Evolutionary conservation across 1,140 invertebrate genomes (phyloP).

Genomic region (Bombus vancouverensis): DNA sequence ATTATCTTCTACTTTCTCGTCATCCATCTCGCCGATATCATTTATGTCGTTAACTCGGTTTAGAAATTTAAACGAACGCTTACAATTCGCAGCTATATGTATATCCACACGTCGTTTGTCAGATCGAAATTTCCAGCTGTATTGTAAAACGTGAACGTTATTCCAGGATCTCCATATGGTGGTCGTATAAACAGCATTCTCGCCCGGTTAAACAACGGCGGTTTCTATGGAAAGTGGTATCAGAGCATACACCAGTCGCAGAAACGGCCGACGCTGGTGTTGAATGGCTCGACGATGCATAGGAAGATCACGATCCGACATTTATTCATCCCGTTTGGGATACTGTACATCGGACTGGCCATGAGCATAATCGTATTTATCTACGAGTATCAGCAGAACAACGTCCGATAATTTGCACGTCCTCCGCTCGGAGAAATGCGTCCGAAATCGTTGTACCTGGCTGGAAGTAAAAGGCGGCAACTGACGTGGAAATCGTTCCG

Average conservation of each 20-base stretch:
- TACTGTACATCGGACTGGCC: slow-evolving; percentile 12
- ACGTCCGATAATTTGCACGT: not conserved
- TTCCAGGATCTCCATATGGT: slow-evolving; percentile 52
- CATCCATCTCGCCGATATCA: too few relatives aligned
- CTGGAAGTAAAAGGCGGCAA: not conserved
- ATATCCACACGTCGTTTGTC: not conserved
- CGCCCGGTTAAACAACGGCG: slow-evolving; percentile 48
- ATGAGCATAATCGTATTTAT: slow-evolving; percentile 22
- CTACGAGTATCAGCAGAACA: slow-evolving; percentile 1
- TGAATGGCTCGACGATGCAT: not conserved
- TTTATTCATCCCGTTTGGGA: slow-evolving; percentile 36
- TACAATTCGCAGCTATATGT: not conserved
- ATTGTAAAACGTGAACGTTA: not conserved
- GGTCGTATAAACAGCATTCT: slow-evolving; percentile 46
- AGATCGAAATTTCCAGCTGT: not conserved
- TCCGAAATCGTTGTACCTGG: not conserved
- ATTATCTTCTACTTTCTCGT: too few relatives aligned
- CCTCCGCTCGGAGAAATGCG: not conserved
- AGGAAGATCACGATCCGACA: slow-evolving; percentile 39
- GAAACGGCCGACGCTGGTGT: not conserved
- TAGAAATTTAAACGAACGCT: not conserved
- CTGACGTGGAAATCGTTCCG: not conserved
- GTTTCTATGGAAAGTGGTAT: slow-evolving; percentile 55
- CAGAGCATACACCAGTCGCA: not conserved
- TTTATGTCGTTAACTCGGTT: too few relatives aligned